phyloP scores from a whole-genome alignment of 2,888 invertebrate genomes.

The Melanchra persicariae region DNA sequence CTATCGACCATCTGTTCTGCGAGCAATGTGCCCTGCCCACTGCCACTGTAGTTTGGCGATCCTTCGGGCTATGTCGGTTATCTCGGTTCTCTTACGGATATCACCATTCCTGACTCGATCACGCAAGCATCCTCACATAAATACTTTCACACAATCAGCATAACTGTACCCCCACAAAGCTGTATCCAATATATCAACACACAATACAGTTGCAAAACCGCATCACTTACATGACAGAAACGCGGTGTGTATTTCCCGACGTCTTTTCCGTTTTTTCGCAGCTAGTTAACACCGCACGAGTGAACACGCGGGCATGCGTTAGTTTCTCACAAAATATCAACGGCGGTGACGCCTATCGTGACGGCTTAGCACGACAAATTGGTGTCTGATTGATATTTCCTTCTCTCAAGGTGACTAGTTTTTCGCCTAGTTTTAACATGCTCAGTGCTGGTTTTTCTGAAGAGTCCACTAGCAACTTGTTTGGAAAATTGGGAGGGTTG shows the following conservation, averaged over 20 bases:
- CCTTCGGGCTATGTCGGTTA: too few relatives aligned
- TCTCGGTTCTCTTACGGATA: too few relatives aligned
- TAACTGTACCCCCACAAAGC: not conserved
- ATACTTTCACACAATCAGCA: not conserved
- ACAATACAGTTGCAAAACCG: not conserved
- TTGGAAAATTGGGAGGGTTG: not conserved
- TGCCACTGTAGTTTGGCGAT: too few relatives aligned
- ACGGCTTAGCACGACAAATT: conserved; percentile 51
- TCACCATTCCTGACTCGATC: too few relatives aligned
- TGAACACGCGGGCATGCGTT: conserved; percentile 43
- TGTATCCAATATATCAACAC: not conserved
- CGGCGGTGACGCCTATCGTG: not conserved
- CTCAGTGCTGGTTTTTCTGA: not conserved
- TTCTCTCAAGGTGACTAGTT: not conserved
- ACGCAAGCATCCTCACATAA: too few relatives aligned
- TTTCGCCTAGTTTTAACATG: not conserved
- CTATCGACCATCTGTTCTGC: too few relatives aligned
- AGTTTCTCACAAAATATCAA: conserved; percentile 38
- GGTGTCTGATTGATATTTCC: conserved; percentile 38
- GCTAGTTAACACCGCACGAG: conserved; percentile 52
- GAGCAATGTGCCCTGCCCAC: too few relatives aligned
- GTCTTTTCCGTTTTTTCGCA: conserved; percentile 34
- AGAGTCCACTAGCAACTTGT: not conserved
- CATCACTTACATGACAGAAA: not conserved
- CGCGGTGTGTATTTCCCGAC: conserved; percentile 28